Evolutionary conservation across 2,888 invertebrate genomes (phyloP).

Genomic region (Epistrophe grossulariae): DNA sequence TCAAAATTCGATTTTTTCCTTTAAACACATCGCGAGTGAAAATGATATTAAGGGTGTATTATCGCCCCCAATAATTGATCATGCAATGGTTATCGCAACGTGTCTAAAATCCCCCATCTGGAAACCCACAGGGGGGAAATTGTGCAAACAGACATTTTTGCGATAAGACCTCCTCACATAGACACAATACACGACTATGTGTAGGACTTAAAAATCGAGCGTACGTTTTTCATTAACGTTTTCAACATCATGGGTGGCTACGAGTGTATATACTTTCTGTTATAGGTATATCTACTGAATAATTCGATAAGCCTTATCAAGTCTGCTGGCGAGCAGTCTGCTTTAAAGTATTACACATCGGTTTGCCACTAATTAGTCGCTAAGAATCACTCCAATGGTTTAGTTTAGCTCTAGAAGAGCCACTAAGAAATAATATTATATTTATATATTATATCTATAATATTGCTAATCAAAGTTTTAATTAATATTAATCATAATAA

Average conservation of each 20-base stretch:
- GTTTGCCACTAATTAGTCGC: conserved; percentile 69
- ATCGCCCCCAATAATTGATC: conserved; percentile 75
- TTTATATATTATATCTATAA: not conserved
- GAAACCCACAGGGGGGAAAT: conserved; percentile 33
- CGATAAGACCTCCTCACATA: conserved; percentile 57
- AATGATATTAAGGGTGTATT: conserved; percentile 69
- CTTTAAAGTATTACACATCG: conserved; percentile 73
- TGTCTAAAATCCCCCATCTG: conserved; percentile 28
- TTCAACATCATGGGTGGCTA: conserved; percentile 50
- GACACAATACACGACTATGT: conserved; percentile 25
- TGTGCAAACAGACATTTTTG: conserved; percentile 71
- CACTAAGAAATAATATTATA: conserved; percentile 5
- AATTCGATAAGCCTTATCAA: conserved; percentile 73
- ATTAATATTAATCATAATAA: conserved; percentile 43
- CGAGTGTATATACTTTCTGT: conserved; percentile 28
- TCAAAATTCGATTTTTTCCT: not conserved
- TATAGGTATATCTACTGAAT: conserved; percentile 50
- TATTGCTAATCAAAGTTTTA: conserved; percentile 26
- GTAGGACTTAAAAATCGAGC: conserved; percentile 63
- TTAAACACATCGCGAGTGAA: not conserved
- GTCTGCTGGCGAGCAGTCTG: conserved; percentile 72
- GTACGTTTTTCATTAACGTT: conserved; percentile 73
- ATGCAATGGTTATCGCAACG: conserved; percentile 45
- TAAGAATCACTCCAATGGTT: conserved; percentile 61
- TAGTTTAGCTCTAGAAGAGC: conserved; percentile 38